phyloP scores from a whole-genome alignment of 2,113 vertebrate species.

The Thermophis baileyi region DNA sequence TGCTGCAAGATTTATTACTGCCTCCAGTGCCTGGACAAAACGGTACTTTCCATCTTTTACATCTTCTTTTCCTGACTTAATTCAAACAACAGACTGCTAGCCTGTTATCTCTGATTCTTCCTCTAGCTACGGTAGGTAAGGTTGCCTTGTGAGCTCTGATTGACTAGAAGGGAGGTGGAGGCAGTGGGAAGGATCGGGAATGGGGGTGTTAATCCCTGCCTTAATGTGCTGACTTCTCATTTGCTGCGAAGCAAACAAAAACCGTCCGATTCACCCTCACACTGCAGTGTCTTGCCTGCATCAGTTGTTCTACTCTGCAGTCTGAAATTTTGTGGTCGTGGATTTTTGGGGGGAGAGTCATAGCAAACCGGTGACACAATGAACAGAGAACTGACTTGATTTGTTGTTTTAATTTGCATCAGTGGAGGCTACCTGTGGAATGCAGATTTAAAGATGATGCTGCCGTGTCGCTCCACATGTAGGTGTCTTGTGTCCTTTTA shows the following conservation, averaged over 20 bases:
- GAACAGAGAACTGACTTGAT: slow-evolving; percentile 4
- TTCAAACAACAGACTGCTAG: slow-evolving; percentile 24
- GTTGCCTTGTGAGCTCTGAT: slow-evolving; percentile 14
- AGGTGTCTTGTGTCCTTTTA: background rate
- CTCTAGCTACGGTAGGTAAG: slow-evolving; percentile 26
- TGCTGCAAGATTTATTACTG: slow-evolving; percentile 77
- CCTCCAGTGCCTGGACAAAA: slow-evolving; percentile 75
- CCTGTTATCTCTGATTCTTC: slow-evolving; percentile 13
- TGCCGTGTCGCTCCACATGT: slow-evolving; percentile 23
- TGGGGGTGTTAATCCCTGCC: background rate
- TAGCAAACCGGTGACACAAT: background rate
- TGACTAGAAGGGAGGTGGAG: slow-evolving; percentile 11
- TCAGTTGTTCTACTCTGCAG: slow-evolving; percentile 61
- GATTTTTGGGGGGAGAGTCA: slow-evolving; percentile 3
- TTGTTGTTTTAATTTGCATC: slow-evolving; percentile 28
- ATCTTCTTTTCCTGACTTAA: slow-evolving; percentile 23
- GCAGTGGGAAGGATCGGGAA: background rate
- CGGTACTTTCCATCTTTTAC: slow-evolving; percentile 77
- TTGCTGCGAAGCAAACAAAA: slow-evolving; percentile 1
- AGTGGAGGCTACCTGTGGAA: slow-evolving; percentile 14
- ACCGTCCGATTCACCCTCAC: slow-evolving; percentile 8
- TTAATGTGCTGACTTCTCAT: background rate
- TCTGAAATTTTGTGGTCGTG: slow-evolving; percentile 21
- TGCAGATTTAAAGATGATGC: slow-evolving; percentile 2
- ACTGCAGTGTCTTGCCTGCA: slow-evolving; percentile 66